Percentiles rank a stretch among this genome's conserved stretches.
Evolutionary conservation across 37 sponge, comb jelly and placozoan species (phyloP).

Genomic region (Spongilla lacustris): DNA sequence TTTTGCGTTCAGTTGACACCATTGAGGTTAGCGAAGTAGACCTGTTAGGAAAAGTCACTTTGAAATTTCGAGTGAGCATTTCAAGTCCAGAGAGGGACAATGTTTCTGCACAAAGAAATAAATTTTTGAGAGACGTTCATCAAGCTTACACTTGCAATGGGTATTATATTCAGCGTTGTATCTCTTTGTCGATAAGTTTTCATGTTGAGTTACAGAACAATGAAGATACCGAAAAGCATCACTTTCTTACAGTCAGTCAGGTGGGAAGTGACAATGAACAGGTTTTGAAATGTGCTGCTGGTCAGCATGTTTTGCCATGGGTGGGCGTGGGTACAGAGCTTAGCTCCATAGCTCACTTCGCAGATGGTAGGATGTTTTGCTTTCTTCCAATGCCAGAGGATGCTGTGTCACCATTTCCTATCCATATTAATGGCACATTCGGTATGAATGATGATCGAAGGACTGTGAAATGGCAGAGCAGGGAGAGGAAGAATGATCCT

Average conservation of each 20-base stretch:
- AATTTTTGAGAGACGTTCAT: background rate
- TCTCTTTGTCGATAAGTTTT: background rate
- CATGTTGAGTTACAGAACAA: background rate
- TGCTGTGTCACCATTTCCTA: constrained; percentile 31
- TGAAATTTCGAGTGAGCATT: background rate
- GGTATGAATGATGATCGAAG: constrained; percentile 54
- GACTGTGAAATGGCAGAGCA: constrained; percentile 54
- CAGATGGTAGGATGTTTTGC: constrained; percentile 4
- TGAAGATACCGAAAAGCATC: background rate
- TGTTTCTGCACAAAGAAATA: background rate
- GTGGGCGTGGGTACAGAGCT: background rate
- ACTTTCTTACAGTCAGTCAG: constrained; percentile 16
- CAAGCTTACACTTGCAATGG: background rate
- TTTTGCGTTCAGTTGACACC: constrained; percentile 25
- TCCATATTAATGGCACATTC: constrained; percentile 83
- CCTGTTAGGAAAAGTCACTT: background rate
- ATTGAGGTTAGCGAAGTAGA: constrained; percentile 8
- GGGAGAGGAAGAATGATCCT: constrained; percentile 48
- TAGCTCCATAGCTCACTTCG: background rate
- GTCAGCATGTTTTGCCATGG: constrained; percentile 4
- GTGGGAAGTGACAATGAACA: background rate
- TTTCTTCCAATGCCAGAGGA: constrained; percentile 52
- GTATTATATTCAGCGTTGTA: background rate
- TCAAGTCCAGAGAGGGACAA: background rate
- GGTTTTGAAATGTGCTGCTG: background rate